These are phyloP conservation scores for Erythrocebus patas DNA, from an alignment of 2,113 vertebrate species.

Conservation along the genomic window DNA sequence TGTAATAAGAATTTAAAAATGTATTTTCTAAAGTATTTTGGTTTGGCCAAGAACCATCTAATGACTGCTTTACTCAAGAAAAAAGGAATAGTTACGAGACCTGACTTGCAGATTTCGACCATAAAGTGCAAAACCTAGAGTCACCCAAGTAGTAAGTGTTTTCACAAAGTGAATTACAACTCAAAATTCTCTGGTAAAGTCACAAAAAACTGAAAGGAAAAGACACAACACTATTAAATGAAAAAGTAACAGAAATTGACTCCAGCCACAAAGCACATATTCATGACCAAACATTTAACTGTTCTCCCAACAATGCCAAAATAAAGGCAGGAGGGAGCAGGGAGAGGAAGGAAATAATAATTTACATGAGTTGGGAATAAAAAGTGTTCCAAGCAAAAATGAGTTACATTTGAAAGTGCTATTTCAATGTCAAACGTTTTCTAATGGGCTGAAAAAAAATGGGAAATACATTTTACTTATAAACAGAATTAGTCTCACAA, in stretches of 20 bases:
- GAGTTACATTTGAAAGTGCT: constrained; percentile 8
- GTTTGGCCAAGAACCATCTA: background rate
- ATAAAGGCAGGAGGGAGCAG: background rate
- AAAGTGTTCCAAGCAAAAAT: constrained; percentile 43
- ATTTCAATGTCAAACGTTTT: constrained; percentile 52
- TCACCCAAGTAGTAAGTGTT: background rate
- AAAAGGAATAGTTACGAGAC: background rate
- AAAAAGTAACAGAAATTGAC: background rate
- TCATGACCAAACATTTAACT: background rate
- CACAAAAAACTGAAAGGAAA: background rate
- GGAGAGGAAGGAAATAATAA: constrained; percentile 52
- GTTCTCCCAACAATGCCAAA: constrained; percentile 27
- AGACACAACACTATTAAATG: background rate
- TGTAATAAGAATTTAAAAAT: background rate
- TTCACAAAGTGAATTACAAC: background rate
- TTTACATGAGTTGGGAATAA: constrained; percentile 32
- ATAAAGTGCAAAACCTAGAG: background rate
- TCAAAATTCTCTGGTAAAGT: background rate
- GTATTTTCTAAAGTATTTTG: background rate
- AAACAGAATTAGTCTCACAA: constrained; percentile 24
- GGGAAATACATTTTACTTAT: constrained; percentile 44
- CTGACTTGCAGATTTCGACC: background rate
- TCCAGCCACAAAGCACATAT: constrained; percentile 32
- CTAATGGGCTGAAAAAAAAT: background rate
- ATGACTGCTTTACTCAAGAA: background rate